phyloP scores from a whole-genome alignment of 2,113 vertebrate species.

The Gila orcuttii region DNA sequence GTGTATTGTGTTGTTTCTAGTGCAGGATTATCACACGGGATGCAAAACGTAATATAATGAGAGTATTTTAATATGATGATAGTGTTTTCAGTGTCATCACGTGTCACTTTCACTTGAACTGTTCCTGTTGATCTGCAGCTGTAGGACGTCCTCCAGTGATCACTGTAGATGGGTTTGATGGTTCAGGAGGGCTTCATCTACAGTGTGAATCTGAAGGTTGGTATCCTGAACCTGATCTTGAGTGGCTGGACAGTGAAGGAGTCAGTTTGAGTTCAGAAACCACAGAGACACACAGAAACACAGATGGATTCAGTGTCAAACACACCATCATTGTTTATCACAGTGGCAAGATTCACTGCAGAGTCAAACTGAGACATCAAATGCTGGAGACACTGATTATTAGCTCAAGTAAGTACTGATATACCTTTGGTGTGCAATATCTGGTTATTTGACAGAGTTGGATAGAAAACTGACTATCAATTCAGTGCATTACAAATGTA shows the following conservation, averaged over 20 bases:
- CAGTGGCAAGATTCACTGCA: not conserved
- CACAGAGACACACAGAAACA: constrained; percentile 24
- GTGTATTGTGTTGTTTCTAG: not conserved
- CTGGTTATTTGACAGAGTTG: not conserved
- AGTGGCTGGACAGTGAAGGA: constrained; percentile 51
- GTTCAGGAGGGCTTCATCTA: constrained; percentile 28
- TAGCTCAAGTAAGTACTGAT: not conserved
- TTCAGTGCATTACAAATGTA: not conserved
- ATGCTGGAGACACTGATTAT: not conserved
- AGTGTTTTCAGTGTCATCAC: no score
- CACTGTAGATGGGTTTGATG: constrained; percentile 15
- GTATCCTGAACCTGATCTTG: constrained; percentile 46
- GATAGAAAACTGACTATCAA: not conserved
- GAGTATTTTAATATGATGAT: not conserved
- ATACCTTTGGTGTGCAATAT: not conserved
- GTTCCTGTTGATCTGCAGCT: not conserved
- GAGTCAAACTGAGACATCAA: not conserved
- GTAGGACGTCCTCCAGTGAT: constrained; percentile 30
- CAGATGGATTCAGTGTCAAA: not conserved
- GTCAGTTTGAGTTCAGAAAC: constrained; percentile 2
- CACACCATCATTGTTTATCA: not conserved
- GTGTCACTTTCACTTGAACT: no score
- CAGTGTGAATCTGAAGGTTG: constrained; percentile 49
- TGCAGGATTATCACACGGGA: not conserved
- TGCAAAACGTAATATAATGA: not conserved